These are phyloP conservation scores for Orycteropus afer DNA, from an alignment of 2,113 vertebrate species.

Conservation along the genomic window DNA sequence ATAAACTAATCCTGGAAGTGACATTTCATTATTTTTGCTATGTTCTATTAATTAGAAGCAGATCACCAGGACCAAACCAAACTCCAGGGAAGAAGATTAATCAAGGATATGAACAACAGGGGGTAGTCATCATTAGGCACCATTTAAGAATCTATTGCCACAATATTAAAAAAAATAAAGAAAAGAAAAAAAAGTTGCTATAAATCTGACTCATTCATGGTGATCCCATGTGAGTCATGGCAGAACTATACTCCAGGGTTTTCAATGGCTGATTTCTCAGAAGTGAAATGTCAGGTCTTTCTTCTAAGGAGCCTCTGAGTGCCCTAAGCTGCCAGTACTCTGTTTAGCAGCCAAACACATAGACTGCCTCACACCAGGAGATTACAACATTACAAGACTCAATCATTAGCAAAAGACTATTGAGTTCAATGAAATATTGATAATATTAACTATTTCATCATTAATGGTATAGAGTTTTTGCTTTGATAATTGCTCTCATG, in stretches of 20 bases:
- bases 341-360: too few species aligned
- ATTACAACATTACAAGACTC: background rate
- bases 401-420: background rate
- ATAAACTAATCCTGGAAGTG: background rate
- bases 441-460: background rate
- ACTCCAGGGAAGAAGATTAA: background rate
- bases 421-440: background rate
- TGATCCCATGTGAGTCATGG: too few species aligned
- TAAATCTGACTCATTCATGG: too few species aligned
- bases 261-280: too few species aligned
- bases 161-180: background rate
- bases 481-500: background rate
- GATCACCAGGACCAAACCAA: background rate
- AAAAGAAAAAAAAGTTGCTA: too few species aligned
- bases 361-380: too few species aligned
- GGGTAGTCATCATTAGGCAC: fast-evolving
- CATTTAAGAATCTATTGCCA: background rate
- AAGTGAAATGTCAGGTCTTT: too few species aligned
- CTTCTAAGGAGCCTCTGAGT: too few species aligned
- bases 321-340: too few species aligned
- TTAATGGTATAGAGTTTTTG: background rate
- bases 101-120: background rate
- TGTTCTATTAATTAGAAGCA: too few species aligned
- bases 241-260: too few species aligned
- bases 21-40: background rate